phyloP scores from a whole-genome alignment of 2,888 invertebrate genomes.

The Octodonta nipae region DNA sequence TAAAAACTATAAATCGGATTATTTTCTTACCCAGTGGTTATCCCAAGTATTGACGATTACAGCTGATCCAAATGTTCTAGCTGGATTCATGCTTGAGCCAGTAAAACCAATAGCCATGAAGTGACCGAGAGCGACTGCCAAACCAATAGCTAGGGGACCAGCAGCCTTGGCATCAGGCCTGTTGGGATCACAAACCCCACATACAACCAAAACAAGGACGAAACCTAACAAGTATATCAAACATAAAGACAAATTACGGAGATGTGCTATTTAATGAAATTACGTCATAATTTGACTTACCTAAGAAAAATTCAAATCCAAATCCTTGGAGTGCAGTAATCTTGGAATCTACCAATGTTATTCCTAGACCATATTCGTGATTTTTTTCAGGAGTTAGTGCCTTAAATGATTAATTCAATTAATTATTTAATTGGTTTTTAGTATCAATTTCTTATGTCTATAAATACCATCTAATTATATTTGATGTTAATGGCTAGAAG shows the following conservation, averaged over 20 bases:
- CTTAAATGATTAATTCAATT: conserved; percentile 26
- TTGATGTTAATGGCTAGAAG: too few species aligned
- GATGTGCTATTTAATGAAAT: background rate
- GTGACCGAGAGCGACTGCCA: conserved; percentile 75
- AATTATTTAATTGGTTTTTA: background rate
- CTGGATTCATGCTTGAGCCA: conserved; percentile 60
- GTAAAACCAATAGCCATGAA: conserved; percentile 45
- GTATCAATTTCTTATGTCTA: background rate
- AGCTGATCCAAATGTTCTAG: conserved; percentile 56
- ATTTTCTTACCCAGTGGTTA: conserved; percentile 47
- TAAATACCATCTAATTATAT: too few species aligned
- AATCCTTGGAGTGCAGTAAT: conserved; percentile 66
- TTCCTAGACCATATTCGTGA: conserved; percentile 49
- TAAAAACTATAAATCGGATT: too few species aligned
- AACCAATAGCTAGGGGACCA: conserved; percentile 76
- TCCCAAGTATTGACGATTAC: conserved; percentile 47
- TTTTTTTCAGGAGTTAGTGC: conserved; percentile 54
- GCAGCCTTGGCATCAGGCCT: conserved; percentile 68
- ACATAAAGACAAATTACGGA: too few species aligned
- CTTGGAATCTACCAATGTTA: conserved; percentile 46
- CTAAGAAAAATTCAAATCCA: conserved; percentile 76
- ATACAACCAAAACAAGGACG: conserved; percentile 78
- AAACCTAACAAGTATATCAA: conserved; percentile 52
- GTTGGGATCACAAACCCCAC: conserved; percentile 71
- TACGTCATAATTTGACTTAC: conserved; percentile 3